Base-by-base conservation (phyloP, 2,113 vertebrate genomes). In the Xiphophorus hellerii region DNA sequence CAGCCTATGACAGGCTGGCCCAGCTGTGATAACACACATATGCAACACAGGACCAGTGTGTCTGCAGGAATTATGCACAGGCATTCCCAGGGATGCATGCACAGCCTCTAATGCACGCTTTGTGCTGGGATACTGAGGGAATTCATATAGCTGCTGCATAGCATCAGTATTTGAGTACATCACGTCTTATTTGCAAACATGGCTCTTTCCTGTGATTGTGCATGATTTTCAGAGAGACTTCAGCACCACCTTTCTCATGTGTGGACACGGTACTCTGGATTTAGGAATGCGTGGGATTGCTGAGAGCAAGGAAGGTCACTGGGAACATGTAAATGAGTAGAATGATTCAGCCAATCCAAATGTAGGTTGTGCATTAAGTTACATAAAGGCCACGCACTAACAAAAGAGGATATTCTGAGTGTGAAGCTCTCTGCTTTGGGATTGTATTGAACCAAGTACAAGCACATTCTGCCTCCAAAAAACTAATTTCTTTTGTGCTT, bases 311-410 rank as follows among this genome's bases (percentile, higher is more conserved):
- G 74, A 88, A 92, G 91, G 88, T 92, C 88, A 85, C 51, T 60
- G 78, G 78, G 79, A 90, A 83, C 88, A 90, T 90, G 90, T 77
- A 91, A 91, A 93, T 90, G 84, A 88, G 88, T 42, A 44, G 77
- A 73, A 80, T 90, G 91, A 92, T 90, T 92, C 90, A 92, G 86
- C 83, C 69, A 30, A 69, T 90, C 78, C 84, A 84, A 89, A 86
- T 77, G 85, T 87, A 77, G 88, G 85, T 80, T 85, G 84, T 81
- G 77, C 82, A 77, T 89, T 82, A 84, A 70, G 81, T 92, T 90
- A 90, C 64, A 42, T 90, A 92, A 92, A 88, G 75, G 70, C 77
- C 31, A 17, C 0, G 66, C 27, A 88, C 35, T 61, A 77, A 33
- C 78, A 73, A 6, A 73, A 71, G 61, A 80, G 62, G 71, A 66